A percentile compares a stretch with the other conserved stretches of the same genome.
phyloP scores from a whole-genome alignment of 2,888 invertebrate species.

The Eustalomyia histrio region DNA sequence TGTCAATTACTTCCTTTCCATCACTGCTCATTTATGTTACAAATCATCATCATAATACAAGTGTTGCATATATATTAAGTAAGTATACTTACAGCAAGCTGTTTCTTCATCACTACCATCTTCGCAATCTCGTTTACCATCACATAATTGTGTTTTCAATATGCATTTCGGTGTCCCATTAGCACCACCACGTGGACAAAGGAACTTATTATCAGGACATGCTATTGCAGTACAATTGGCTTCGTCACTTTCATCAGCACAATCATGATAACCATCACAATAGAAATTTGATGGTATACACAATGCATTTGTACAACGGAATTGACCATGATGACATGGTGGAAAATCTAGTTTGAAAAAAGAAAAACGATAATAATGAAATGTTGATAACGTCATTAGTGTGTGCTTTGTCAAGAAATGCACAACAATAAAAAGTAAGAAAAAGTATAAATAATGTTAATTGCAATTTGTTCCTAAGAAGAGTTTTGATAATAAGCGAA shows the following conservation, averaged over 20 bases:
- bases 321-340: constrained; percentile 93
- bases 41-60: neutral
- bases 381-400: constrained; percentile 24
- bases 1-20: constrained; percentile 6
- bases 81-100: constrained; percentile 89
- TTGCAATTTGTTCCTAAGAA: neutral
- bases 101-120: constrained; percentile 94
- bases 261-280: constrained; percentile 92
- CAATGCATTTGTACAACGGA: constrained; percentile 93
- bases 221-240: constrained; percentile 91
- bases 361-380: constrained; percentile 2
- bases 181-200: constrained; percentile 89
- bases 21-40: neutral
- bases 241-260: constrained; percentile 93
- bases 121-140: constrained; percentile 93
- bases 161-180: constrained; percentile 92
- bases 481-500: neutral
- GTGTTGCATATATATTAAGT: neutral
- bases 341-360: constrained; percentile 85
- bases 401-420: constrained; percentile 17
- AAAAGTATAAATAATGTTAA: constrained; percentile 5
- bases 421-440: neutral
- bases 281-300: constrained; percentile 94
- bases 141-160: constrained; percentile 91
- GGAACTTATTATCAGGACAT: constrained; percentile 94